phyloP scores from a whole-genome alignment of 92 coral and sea anemone species.

The Palythoa caribaeorum region DNA sequence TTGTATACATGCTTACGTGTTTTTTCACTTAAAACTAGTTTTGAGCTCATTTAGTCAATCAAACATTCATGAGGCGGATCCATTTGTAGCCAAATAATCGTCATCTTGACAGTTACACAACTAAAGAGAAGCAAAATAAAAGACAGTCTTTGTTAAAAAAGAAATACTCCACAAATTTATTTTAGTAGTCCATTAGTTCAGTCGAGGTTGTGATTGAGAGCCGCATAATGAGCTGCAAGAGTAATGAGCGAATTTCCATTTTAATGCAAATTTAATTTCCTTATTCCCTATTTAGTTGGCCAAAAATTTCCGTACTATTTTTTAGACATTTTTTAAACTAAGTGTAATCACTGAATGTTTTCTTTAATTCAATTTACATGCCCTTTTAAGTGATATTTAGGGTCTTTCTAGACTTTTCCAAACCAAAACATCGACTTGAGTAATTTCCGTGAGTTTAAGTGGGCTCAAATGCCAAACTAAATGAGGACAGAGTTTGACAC shows the following conservation, averaged over 20 bases:
- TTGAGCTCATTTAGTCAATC: slow-evolving; percentile 62
- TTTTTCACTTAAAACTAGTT: slow-evolving; percentile 57
- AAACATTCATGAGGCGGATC: slow-evolving; percentile 69
- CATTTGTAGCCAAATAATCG: slow-evolving; percentile 65
- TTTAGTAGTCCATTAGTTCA: slow-evolving; percentile 73
- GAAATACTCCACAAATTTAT: slow-evolving; percentile 59
- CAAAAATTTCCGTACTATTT: slow-evolving; percentile 72
- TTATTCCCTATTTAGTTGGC: slow-evolving; percentile 67
- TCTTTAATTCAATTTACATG: slow-evolving; percentile 77
- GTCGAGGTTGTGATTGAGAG: slow-evolving; percentile 73
- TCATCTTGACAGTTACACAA: slow-evolving; percentile 62
- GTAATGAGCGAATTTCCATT: slow-evolving; percentile 67
- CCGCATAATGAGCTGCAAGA: slow-evolving; percentile 74
- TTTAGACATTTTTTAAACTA: slow-evolving; percentile 73
- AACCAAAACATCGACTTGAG: slow-evolving; percentile 48
- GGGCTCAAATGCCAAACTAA: neutral
- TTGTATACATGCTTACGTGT: slow-evolving; percentile 64
- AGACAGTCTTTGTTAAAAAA: slow-evolving; percentile 52
- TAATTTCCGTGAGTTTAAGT: slow-evolving; percentile 66
- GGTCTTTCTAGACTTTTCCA: slow-evolving; percentile 51
- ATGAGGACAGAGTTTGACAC: slow-evolving; percentile 24
- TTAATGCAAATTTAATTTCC: slow-evolving; percentile 91
- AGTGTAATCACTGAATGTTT: slow-evolving; percentile 75
- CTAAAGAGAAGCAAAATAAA: slow-evolving; percentile 68
- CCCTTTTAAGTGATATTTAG: slow-evolving; percentile 35